These are phyloP conservation scores for Petrocephalus sullivani DNA, from an alignment of 2,797 vertebrate genomes.

Conservation along the genomic window DNA sequence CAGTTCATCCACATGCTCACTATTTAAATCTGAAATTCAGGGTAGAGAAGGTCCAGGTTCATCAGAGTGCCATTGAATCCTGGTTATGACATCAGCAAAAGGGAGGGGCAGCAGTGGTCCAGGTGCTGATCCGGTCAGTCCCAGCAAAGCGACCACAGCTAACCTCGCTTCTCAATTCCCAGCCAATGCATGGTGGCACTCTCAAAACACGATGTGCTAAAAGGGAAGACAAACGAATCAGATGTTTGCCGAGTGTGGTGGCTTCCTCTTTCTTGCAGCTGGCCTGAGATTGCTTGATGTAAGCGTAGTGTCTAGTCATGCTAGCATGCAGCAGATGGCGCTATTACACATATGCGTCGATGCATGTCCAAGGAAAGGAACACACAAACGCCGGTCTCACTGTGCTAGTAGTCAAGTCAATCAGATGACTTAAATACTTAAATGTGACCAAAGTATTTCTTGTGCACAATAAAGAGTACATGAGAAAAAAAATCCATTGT, in stretches of 20 bases:
- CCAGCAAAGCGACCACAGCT: not conserved
- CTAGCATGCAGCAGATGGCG: slow-evolving; percentile 18
- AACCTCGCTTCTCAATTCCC: not conserved
- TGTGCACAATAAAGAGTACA: not conserved
- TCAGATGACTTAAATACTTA: not conserved
- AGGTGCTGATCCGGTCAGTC: not conserved
- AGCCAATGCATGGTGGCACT: not conserved
- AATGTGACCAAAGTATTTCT: not conserved
- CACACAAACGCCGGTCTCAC: not conserved
- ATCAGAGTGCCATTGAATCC: not conserved
- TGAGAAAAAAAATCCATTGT: not conserved
- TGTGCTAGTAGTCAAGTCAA: not conserved
- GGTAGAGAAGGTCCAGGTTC: not conserved
- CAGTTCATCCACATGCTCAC: not conserved
- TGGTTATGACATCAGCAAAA: not conserved
- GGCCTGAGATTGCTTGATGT: not conserved
- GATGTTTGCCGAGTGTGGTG: not conserved
- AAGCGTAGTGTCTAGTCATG: not conserved
- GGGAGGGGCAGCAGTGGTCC: not conserved
- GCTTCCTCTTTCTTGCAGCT: not conserved
- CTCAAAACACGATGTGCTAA: not conserved
- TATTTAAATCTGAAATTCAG: not conserved
- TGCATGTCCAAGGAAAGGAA: not conserved
- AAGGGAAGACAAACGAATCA: not conserved
- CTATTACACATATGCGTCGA: not conserved